Evolutionary conservation across 1,140 invertebrate genomes (phyloP), one percentile per base, ranked within the genome.

Genomic region (Drosophila tani): DNA sequence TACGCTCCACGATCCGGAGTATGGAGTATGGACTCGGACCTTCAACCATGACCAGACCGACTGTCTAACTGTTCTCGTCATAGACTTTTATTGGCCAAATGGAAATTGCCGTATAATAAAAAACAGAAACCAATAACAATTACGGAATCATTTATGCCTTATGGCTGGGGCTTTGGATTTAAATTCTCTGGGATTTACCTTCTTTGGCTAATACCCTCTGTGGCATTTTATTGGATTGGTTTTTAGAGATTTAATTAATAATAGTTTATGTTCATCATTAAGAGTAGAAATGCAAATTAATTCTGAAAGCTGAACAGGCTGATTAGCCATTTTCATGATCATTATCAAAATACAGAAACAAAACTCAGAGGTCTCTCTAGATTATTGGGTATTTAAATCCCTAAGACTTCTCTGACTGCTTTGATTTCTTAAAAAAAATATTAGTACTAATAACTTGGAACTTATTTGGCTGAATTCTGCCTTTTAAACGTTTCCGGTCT

Each of bases 61-160:
- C 21, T 32, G 65, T 9, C 66, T 38, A 47, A 70, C 45, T 50
- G 35, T 71, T 58, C n/a, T 41, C 7, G 21, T 3, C 21, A n/a
- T 56, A 14, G 43, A 49, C 19, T 35, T 71, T 50, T 58, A 73
- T 71, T 43, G 43, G 19, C 66, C 11, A 21, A 43, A 38, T 58
- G 46, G 14, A 32, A 74, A 41, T 47, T 21, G 35, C 15, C 53
- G 9, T n/a, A 15, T 21, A 21, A 55, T 55, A 41, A 63, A 40
- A 46, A 41, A 41, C 35, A 24, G 21, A 32, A 49, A 71, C 24
- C 41, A 46, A 75, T 35, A 55, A 63, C 19, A 64, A 63, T 75
- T 75, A 64, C 40, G 45, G 21, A 58, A 73, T 70, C 43, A 70
- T 65, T 24, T 24, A 19, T 21, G 56, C 55, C 11, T 32, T 60